Evolutionary conservation across 2,113 vertebrate species (phyloP), one percentile per base, ranked within the genome.

Genomic region (Daphoenositta chrysoptera): DNA sequence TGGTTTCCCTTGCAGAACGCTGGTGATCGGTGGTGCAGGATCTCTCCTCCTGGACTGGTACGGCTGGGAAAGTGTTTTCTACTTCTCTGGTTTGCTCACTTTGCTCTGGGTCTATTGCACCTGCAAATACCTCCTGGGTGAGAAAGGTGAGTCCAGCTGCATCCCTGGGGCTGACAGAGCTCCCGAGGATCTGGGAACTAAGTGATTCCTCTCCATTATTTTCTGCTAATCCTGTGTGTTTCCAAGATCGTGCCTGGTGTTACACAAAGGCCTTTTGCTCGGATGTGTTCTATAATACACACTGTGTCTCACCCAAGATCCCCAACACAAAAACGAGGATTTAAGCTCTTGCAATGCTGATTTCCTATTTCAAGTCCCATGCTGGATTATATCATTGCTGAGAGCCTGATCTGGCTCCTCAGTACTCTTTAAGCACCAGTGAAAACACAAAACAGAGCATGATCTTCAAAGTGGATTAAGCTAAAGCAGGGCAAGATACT

Each of bases 41-140:
- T 99, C 99, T 31, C 97, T 99, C 69, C 98, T 99, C 95, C 96
- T 99, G 95, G 99, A 99, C 18, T 94, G 98, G 94, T 99, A 98
- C 0, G 98, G 99, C 91, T 99, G 99, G 99, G 98, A 99, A 85
- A 99, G 98, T 1, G 99, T 99, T 80, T 99, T 99, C 97, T 99
- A 99, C 58, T 97, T 99, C 92, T 98, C 99, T 0, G 99, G 99
- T 1, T 94, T 99, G 31, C 98, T 99, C 63, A 98, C 99, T 5
- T 92, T 99, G 83, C 96, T 99, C 42, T 99, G 99, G 99, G 98
- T 98, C 40, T 99, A 98, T 92, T 99, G 98, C 73, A 98, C 99
- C 98, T 98, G 98, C 98, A 99, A 98, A 88, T 99, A 98, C 92
- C 98, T 99, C 72, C 98, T 99, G 71, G 98, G 96, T 60, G 98